phyloP scores from a whole-genome alignment of 2,797 vertebrate species.

The Steatocranus sp. region DNA sequence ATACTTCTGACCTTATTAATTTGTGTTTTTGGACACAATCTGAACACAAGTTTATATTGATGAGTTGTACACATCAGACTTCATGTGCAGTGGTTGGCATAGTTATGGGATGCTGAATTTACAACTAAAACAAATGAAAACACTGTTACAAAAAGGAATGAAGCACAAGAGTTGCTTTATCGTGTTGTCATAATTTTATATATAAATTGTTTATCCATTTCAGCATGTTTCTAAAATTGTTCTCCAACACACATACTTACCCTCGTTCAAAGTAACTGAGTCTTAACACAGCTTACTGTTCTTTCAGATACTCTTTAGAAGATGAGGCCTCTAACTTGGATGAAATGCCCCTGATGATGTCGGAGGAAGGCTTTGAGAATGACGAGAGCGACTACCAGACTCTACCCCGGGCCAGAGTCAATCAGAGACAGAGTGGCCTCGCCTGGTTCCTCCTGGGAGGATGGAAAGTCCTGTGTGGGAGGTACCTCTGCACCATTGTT shows the following conservation, averaged over 20 bases:
- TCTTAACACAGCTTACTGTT: background rate
- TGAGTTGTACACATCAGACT: background rate
- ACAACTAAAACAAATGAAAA: background rate
- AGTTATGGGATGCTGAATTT: background rate
- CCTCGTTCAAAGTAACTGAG: background rate
- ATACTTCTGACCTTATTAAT: background rate
- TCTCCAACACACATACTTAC: background rate
- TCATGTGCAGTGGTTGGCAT: background rate
- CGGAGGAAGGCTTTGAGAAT: constrained; percentile 96
- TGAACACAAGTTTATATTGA: background rate
- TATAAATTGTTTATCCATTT: background rate
- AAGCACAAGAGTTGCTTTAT: background rate
- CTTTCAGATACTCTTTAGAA: constrained; percentile 86
- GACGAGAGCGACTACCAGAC: constrained; percentile 97
- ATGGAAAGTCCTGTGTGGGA: constrained; percentile 90
- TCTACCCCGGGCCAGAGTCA: constrained; percentile 85
- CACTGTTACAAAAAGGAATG: background rate
- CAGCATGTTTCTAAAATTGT: background rate
- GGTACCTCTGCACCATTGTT: constrained; percentile 65
- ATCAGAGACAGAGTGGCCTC: constrained; percentile 79
- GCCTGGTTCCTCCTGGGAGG: constrained; percentile 90
- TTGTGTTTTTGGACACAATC: background rate
- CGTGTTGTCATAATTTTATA: background rate
- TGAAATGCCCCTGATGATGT: constrained; percentile 99
- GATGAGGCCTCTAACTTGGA: constrained; percentile 93